Evolutionary conservation across 2,888 invertebrate genomes (phyloP).

Genomic region (Myopa testacea): DNA sequence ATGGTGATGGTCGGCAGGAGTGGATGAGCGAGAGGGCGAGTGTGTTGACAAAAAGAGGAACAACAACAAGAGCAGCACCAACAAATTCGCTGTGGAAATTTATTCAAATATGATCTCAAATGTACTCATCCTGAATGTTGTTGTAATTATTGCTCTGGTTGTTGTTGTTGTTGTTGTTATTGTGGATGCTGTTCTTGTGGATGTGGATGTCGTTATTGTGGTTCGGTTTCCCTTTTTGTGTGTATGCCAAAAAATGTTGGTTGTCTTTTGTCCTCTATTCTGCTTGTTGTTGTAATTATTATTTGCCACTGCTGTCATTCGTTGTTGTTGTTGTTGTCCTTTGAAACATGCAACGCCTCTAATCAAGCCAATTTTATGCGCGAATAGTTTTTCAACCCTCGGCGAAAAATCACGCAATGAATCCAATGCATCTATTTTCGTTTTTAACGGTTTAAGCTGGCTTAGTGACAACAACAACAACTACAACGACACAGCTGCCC

Average conservation of each 20-base stretch:
- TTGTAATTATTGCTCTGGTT: neutral
- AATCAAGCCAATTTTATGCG: conserved; percentile 35
- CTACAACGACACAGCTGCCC: neutral
- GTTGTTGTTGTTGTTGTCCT: neutral
- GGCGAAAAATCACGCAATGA: neutral
- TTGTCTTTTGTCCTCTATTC: too few species aligned
- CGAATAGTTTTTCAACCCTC: conserved; percentile 21
- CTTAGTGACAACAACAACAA: conserved; percentile 6
- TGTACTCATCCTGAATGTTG: too few species aligned
- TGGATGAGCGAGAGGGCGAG: neutral
- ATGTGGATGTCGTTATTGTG: conserved; percentile 30
- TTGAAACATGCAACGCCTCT: conserved; percentile 25
- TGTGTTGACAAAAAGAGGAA: too few species aligned
- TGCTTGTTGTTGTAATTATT: conserved; percentile 30
- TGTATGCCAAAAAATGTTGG: too few species aligned
- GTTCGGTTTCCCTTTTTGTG: neutral
- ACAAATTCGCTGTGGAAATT: too few species aligned
- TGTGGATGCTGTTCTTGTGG: neutral
- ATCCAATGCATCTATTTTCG: neutral
- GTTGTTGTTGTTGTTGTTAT: conserved; percentile 31
- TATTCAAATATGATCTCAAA: too few species aligned
- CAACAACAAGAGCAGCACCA: too few species aligned
- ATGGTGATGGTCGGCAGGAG: neutral
- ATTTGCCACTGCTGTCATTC: conserved; percentile 3
- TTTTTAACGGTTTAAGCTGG: neutral